phyloP scores from a whole-genome alignment of 2,888 invertebrate species.

The Latrodectus elegans region DNA sequence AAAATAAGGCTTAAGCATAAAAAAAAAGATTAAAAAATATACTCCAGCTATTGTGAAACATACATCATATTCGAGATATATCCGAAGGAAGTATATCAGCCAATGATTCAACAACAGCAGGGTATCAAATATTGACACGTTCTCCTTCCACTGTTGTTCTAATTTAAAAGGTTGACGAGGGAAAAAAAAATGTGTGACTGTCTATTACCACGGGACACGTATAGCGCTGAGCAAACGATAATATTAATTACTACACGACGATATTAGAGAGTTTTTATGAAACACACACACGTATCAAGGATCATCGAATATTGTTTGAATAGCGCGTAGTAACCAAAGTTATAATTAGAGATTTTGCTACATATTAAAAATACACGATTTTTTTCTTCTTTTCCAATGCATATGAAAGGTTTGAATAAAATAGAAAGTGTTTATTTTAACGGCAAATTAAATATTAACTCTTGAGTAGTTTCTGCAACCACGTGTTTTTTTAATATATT shows the following conservation, averaged over 20 bases:
- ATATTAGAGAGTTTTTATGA: neutral
- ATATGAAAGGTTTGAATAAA: too few species aligned
- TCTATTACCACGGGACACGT: conserved; percentile 20
- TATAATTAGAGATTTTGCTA: conserved; percentile 10
- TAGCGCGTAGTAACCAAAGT: conserved; percentile 6
- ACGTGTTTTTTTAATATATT: too few species aligned
- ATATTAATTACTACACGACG: conserved; percentile 59
- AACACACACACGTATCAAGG: conserved; percentile 11
- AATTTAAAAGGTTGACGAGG: conserved; percentile 35
- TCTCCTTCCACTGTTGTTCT: conserved; percentile 38
- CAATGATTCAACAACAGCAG: conserved; percentile 47
- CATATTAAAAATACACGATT: neutral
- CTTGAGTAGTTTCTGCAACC: too few species aligned
- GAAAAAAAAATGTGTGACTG: conserved; percentile 41
- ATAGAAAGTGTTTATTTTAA: too few species aligned
- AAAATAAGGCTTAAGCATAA: too few species aligned
- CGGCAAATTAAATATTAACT: too few species aligned
- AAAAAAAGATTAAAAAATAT: too few species aligned
- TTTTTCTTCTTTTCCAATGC: neutral
- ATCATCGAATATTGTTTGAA: conserved; percentile 55
- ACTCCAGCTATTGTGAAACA: too few species aligned
- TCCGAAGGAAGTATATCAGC: neutral
- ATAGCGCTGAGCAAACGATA: conserved; percentile 54
- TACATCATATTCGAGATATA: too few species aligned
- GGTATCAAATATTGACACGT: conserved; percentile 66